Percentiles rank a stretch among this genome's conserved stretches.
Evolutionary conservation across 2,888 invertebrate species (phyloP).

Genomic region (Spicauda simplicius): DNA sequence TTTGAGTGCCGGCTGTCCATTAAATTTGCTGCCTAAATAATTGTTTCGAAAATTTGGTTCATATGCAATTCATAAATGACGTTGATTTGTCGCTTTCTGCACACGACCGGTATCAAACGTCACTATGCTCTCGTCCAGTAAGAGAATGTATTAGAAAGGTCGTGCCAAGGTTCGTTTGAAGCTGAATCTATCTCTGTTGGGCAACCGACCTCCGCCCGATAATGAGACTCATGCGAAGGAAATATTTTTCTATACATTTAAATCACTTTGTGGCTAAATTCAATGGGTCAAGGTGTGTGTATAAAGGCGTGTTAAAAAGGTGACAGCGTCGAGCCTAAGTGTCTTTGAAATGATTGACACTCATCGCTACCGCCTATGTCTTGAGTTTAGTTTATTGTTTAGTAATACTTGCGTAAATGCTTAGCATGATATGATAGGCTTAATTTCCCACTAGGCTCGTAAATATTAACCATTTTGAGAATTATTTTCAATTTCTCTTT

Average conservation of each 20-base stretch:
- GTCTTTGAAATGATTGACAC: slow-evolving; percentile 13
- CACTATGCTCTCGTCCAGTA: slow-evolving; percentile 16
- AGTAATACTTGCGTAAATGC: too few relatives aligned
- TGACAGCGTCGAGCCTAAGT: slow-evolving; percentile 1
- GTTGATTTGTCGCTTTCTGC: background rate
- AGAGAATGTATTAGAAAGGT: slow-evolving; percentile 66
- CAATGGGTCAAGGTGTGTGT: slow-evolving; percentile 53
- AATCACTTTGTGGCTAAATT: slow-evolving; percentile 46
- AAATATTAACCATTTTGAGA: too few relatives aligned
- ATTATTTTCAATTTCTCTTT: too few relatives aligned
- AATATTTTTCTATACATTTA: slow-evolving; percentile 40
- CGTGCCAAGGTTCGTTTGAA: slow-evolving; percentile 53
- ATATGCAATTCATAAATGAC: too few relatives aligned
- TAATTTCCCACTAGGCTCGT: too few relatives aligned
- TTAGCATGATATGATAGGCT: too few relatives aligned
- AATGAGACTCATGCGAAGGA: slow-evolving; percentile 48
- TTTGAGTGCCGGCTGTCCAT: too few relatives aligned
- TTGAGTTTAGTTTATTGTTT: slow-evolving; percentile 1
- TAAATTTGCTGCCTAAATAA: too few relatives aligned
- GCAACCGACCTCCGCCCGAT: slow-evolving; percentile 48
- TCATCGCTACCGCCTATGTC: background rate
- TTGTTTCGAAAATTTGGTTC: too few relatives aligned
- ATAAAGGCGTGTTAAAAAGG: too few relatives aligned
- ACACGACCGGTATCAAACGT: slow-evolving; percentile 4
- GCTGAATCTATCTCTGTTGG: slow-evolving; percentile 38